Base-by-base conservation (phyloP, 2,113 vertebrate species). In the Misgurnus mizolepis region DNA sequence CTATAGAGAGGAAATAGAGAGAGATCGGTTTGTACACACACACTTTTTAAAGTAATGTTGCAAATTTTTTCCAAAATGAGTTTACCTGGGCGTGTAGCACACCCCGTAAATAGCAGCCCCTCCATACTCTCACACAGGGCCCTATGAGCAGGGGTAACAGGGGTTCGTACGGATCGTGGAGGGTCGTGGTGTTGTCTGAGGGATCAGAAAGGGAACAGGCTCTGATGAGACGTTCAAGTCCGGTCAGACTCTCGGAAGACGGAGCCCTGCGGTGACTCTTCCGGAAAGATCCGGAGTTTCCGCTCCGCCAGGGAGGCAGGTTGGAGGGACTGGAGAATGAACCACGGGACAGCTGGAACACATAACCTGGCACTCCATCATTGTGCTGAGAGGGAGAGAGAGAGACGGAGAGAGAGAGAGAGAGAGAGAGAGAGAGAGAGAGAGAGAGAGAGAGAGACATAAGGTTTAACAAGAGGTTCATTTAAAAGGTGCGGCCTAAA, bases 41-140 rank as follows among this genome's bases (percentile, higher is more conserved):
- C 6, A n/a, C 55, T 11, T 6, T 22, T 22, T 22, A 22, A 22
- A 22, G 27, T 34, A 34, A 34, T 34, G 27, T 34, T 34, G 27
- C 27, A 2, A 1, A 34, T 1, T 34, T 34, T 34, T 34, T 34
- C 14, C 50, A 4, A 10, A 53, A 53, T 14, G 11, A 58, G 73
- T 74, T 6, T 74, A 98, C 97, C 96, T 96, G 95, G 6, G 90
- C 86, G 60, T 97, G 94, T 7, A 94, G 94, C 14, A 92, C 91
- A 73, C 94, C 95, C 40, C 96, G 92, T 79, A 97, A 92, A 91
- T 97, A 98, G 86, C 97, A 98, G 61, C 94, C 93, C 78, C 85
- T 93, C 97, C 97, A 98, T 74, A 98, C 86, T 8, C 87, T 88
- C 82, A 98, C 68, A 27, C 94, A 94, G 73, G 97, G 96, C 43